Conservation (phyloP, 92 coral and sea anemone genomes). For the Metridium senile region DNA sequence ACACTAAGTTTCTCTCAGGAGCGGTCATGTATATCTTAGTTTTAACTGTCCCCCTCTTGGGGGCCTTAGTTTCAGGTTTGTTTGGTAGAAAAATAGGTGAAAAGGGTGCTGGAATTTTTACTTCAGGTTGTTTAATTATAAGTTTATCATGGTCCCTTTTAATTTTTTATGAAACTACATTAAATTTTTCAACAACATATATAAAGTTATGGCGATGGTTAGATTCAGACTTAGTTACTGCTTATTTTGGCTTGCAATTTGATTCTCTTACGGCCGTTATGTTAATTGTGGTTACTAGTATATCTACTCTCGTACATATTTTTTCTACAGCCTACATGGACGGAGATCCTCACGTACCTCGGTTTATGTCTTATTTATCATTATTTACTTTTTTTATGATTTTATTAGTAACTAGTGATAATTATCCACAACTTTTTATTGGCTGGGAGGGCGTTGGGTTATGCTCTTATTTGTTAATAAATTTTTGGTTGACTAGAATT, state of each 20-base stretch:
- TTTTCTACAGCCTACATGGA: conserved; percentile 83
- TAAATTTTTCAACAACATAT: conserved; percentile 71
- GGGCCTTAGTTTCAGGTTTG: conserved; percentile 77
- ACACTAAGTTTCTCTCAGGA: conserved; percentile 30
- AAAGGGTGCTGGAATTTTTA: conserved; percentile 82
- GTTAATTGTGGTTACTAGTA: conserved; percentile 67
- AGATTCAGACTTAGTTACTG: conserved; percentile 77
- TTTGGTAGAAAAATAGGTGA: conserved; percentile 83
- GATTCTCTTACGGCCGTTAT: conserved; percentile 76
- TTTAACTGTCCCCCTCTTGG: conserved; percentile 76
- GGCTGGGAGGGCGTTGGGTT: conserved; percentile 93
- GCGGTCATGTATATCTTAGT: conserved; percentile 55
- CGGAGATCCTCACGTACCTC: conserved; percentile 84
- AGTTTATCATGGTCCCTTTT: conserved; percentile 77
- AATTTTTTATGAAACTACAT: conserved; percentile 77
- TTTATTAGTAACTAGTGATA: conserved; percentile 78
- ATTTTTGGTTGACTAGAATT: conserved; percentile 74
- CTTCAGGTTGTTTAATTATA: conserved; percentile 80
- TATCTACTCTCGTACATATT: conserved; percentile 80
- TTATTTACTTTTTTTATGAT: conserved; percentile 85
- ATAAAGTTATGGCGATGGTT: conserved; percentile 77
- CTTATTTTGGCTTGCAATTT: conserved; percentile 77
- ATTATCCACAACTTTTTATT: conserved; percentile 78
- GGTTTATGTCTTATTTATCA: conserved; percentile 83
- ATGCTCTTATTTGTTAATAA: conserved; percentile 78